phyloP scores from a whole-genome alignment of 2,113 vertebrate species.

The Albula goreensis region DNA sequence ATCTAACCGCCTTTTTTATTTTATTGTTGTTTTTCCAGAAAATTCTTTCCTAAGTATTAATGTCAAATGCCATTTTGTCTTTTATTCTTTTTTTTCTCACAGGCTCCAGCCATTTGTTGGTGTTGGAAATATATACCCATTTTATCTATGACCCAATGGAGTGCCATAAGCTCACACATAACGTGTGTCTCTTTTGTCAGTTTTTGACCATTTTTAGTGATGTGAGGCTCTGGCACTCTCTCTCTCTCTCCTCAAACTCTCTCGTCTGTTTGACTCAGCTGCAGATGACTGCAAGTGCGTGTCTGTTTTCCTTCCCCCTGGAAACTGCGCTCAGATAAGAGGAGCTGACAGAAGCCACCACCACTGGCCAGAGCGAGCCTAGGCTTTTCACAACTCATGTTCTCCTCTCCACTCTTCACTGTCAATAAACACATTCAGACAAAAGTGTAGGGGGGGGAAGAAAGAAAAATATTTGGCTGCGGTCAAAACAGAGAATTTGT shows the following conservation, averaged over 20 bases:
- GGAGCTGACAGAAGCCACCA: neutral
- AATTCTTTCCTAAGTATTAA: conserved; percentile 17
- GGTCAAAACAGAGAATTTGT: neutral
- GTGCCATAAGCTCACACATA: neutral
- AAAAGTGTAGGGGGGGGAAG: neutral
- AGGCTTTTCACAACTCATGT: neutral
- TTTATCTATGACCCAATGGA: neutral
- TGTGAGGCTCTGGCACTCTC: neutral
- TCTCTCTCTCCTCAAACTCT: neutral
- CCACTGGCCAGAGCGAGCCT: neutral
- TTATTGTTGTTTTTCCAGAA: conserved; percentile 15
- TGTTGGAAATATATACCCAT: neutral
- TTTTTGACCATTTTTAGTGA: neutral
- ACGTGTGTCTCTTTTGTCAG: neutral
- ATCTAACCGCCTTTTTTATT: neutral
- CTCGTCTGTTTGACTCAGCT: neutral
- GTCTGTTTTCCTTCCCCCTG: neutral
- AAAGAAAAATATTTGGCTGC: neutral
- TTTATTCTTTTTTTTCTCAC: neutral
- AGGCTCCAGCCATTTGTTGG: neutral
- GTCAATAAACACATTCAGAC: neutral
- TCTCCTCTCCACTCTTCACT: neutral
- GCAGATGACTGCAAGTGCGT: neutral
- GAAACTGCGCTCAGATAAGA: neutral
- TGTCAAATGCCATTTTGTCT: neutral